Conservation (phyloP, 2,797 vertebrate genomes). For the Diglossa cyanea region DNA sequence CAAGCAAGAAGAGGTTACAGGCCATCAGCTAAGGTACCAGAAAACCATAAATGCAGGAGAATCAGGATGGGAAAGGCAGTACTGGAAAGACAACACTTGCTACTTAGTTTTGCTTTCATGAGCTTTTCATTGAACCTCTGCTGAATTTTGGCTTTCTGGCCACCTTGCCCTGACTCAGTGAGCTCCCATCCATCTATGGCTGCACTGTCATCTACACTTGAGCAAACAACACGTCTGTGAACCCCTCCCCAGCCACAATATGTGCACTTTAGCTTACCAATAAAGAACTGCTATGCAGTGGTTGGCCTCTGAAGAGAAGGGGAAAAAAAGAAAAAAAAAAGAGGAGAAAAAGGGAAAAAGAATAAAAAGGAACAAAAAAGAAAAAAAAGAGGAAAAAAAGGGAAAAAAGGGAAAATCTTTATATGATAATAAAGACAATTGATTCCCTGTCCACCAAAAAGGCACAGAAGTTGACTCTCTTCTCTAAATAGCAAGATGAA, state of each 20-base stretch:
- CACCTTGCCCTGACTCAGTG: neutral
- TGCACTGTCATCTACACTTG: neutral
- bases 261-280: neutral
- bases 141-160: neutral
- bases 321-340: too few species aligned
- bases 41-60: neutral
- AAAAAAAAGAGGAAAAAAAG: too few species aligned
- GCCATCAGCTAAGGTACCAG: neutral
- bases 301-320: neutral
- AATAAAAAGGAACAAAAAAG: neutral
- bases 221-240: neutral
- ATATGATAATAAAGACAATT: neutral
- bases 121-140: neutral
- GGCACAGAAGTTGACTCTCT: neutral
- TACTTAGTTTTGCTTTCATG: neutral
- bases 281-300: neutral
- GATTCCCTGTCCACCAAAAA: neutral
- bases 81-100: neutral
- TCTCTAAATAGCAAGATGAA: slow-evolving; percentile 8
- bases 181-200: neutral
- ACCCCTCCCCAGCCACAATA: neutral
- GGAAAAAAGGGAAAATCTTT: neutral
- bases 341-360: neutral
- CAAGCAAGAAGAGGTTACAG: neutral
- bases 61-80: neutral